phyloP scores from a whole-genome alignment of 1,140 invertebrate species.

The Drosophila fuyamai region DNA sequence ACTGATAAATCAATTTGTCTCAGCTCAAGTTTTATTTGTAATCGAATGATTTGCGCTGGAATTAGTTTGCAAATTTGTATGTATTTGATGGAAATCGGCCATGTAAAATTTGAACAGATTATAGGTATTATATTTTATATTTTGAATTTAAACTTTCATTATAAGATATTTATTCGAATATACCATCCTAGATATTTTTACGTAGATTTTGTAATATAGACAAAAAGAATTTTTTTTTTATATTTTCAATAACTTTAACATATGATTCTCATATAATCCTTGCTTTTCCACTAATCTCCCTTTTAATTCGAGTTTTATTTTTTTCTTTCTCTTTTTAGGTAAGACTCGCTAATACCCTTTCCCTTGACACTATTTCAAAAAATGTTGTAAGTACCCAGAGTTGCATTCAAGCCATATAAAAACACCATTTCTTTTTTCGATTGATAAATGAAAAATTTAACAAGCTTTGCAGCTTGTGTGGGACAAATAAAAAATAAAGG shows the following conservation, averaged over 20 bases:
- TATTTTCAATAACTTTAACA: too few relatives aligned
- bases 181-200: too few relatives aligned
- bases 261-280: too few relatives aligned
- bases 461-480: constrained; percentile 55
- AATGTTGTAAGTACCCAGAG: constrained; percentile 65
- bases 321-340: constrained; percentile 60
- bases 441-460: constrained; percentile 67
- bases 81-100: constrained; percentile 8
- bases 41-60: constrained; percentile 31
- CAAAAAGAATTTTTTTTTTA: too few relatives aligned
- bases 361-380: constrained; percentile 23
- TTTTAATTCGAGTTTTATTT: constrained; percentile 5
- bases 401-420: constrained; percentile 16
- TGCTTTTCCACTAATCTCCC: not conserved
- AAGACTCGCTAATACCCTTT: constrained; percentile 36
- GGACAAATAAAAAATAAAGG: constrained; percentile 5
- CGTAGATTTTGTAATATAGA: too few relatives aligned
- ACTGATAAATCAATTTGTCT: constrained; percentile 40
- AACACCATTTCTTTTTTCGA: constrained; percentile 13
- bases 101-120: too few relatives aligned
- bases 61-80: constrained; percentile 29
- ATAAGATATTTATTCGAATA: too few relatives aligned
- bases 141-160: too few relatives aligned
- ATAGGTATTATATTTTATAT: too few relatives aligned
- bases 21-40: constrained; percentile 48